Conservation (phyloP, 2,113 vertebrate genomes). For the Amia ocellicauda region DNA sequence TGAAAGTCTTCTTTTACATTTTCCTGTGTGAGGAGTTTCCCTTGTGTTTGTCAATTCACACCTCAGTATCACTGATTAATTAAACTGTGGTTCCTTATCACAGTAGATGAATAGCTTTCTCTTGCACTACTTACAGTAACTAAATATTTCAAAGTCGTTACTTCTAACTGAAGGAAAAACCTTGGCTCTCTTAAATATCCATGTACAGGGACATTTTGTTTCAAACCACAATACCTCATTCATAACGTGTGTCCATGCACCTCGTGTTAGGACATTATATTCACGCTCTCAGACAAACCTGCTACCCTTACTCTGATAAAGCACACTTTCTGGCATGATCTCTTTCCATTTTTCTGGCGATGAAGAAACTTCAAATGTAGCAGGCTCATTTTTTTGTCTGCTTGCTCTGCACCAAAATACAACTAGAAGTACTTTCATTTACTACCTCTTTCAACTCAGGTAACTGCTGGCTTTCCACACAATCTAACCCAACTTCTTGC, state of each 20-base stretch:
- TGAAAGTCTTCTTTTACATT: too few relatives aligned
- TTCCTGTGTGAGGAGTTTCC: background rate
- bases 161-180: background rate
- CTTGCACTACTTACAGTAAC: constrained; percentile 1
- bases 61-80: background rate
- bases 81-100: background rate
- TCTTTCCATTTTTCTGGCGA: constrained; percentile 7
- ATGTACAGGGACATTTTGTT: background rate
- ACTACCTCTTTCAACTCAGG: background rate
- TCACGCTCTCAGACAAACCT: background rate
- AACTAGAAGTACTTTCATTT: background rate
- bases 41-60: background rate
- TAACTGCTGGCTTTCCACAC: background rate
- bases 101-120: background rate
- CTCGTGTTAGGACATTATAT: background rate
- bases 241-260: background rate
- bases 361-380: constrained; percentile 5
- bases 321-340: background rate
- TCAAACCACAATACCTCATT: background rate
- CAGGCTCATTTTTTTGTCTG: background rate
- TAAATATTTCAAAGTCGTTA: background rate
- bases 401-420: background rate
- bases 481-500: constrained; percentile 8
- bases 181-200: constrained; percentile 11
- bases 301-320: background rate